Evolutionary conservation across 2,888 invertebrate genomes (phyloP).

Genomic region (Rhorus exstirpatorius): DNA sequence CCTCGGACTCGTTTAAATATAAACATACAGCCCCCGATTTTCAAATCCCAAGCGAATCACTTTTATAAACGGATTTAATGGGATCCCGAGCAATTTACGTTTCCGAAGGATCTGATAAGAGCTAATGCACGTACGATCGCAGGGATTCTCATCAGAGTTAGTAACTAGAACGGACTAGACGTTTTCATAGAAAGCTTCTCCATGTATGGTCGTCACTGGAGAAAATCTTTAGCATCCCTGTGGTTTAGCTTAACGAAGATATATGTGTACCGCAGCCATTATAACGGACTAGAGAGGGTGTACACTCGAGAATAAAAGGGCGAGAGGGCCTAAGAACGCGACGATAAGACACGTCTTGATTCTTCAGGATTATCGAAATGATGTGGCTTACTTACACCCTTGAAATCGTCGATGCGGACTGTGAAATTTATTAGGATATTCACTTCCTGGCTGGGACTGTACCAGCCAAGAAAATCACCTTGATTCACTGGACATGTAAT

Average conservation of each 20-base stretch:
- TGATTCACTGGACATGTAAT: too few species aligned
- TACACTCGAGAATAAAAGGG: neutral
- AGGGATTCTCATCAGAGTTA: conserved; percentile 22
- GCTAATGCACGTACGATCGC: conserved; percentile 11
- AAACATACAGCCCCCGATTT: too few species aligned
- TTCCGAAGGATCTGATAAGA: conserved; percentile 16
- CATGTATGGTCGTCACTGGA: too few species aligned
- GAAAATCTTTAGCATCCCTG: too few species aligned
- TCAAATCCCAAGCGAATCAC: too few species aligned
- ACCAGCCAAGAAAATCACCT: too few species aligned
- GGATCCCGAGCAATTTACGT: conserved; percentile 22
- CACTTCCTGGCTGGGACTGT: too few species aligned
- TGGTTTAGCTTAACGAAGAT: too few species aligned
- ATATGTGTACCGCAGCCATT: conserved; percentile 8
- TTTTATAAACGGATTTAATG: too few species aligned
- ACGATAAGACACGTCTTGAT: conserved; percentile 51
- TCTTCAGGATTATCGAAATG: conserved; percentile 41
- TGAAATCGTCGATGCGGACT: neutral
- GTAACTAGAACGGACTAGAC: too few species aligned
- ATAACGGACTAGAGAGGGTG: neutral
- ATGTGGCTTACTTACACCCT: neutral
- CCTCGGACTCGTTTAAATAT: too few species aligned
- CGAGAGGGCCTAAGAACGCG: neutral
- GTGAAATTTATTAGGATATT: conserved; percentile 12
- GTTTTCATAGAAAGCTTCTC: too few species aligned